phyloP scores from a whole-genome alignment of 37 sponge, comb jelly and placozoan genomes.

The Axinella damicornis region DNA sequence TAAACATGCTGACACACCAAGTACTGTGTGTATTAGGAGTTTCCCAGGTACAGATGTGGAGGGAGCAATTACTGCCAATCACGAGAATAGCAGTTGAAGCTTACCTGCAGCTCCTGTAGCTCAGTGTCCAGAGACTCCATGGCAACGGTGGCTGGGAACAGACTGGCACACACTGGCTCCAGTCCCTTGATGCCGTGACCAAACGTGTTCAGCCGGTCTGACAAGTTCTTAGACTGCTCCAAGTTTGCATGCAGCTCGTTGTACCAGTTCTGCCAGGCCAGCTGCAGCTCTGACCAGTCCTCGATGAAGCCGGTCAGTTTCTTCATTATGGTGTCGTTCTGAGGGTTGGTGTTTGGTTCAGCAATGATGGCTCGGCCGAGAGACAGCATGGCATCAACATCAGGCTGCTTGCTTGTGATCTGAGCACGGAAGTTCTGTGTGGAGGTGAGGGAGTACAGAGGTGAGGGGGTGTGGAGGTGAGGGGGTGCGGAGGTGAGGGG shows the following conservation, averaged over 20 bases:
- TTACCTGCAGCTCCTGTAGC: conserved; percentile 46
- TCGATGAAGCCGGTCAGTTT: conserved; percentile 63
- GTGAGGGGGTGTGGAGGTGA: too few relatives aligned
- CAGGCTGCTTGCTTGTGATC: conserved; percentile 53
- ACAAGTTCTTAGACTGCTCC: conserved; percentile 54
- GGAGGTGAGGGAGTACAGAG: background rate
- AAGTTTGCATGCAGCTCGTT: conserved; percentile 63
- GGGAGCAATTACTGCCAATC: too few relatives aligned
- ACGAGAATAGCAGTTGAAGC: too few relatives aligned
- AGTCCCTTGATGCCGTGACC: conserved; percentile 13
- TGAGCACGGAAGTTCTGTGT: conserved; percentile 45
- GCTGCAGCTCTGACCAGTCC: conserved; percentile 74
- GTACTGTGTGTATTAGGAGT: too few relatives aligned
- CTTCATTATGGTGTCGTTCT: conserved; percentile 54
- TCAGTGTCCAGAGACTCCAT: conserved; percentile 45
- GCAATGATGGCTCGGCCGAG: conserved; percentile 65
- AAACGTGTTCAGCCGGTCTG: conserved; percentile 43
- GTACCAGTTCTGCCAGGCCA: conserved; percentile 86
- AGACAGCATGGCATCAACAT: conserved; percentile 61
- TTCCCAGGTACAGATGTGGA: too few relatives aligned
- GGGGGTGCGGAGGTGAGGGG: too few relatives aligned
- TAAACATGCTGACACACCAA: background rate
- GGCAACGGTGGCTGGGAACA: conserved; percentile 53
- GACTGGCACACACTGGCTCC: conserved; percentile 13
- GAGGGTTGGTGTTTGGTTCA: conserved; percentile 56